Conservation (phyloP, 2,113 vertebrate species). For the Pogonocichla stellata region DNA sequence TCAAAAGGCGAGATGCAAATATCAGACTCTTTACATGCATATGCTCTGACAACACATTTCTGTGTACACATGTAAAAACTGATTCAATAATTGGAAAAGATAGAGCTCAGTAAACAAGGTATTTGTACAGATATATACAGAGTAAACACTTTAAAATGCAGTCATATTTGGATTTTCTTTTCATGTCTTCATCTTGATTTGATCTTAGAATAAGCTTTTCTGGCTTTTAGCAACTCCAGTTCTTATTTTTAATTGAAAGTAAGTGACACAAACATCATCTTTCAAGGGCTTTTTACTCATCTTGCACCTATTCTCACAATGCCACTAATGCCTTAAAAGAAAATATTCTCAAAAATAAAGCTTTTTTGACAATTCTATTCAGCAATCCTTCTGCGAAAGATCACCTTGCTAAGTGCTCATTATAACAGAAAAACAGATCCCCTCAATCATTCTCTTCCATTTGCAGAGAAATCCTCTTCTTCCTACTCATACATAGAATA, state of each 20-base stretch:
- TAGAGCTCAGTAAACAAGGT: background rate
- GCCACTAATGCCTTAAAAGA: background rate
- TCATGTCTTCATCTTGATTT: background rate
- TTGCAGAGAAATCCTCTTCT: background rate
- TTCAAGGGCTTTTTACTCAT: background rate
- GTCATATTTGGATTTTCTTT: background rate
- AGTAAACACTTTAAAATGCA: background rate
- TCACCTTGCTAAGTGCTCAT: background rate
- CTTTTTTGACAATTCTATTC: background rate
- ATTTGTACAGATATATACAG: background rate
- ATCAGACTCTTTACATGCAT: background rate
- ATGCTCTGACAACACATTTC: background rate
- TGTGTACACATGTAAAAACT: background rate
- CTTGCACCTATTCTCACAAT: background rate
- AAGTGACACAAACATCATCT: background rate
- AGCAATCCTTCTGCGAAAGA: background rate
- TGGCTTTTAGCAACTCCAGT: background rate
- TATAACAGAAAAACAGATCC: background rate
- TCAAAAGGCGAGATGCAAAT: background rate
- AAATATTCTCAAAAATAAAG: background rate
- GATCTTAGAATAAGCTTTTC: background rate
- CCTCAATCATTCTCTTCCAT: background rate
- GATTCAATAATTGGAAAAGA: background rate
- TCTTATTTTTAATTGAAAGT: background rate
- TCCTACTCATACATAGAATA: background rate